phyloP scores from a whole-genome alignment of 1,140 invertebrate genomes.

The Helicoverpa armigera region DNA sequence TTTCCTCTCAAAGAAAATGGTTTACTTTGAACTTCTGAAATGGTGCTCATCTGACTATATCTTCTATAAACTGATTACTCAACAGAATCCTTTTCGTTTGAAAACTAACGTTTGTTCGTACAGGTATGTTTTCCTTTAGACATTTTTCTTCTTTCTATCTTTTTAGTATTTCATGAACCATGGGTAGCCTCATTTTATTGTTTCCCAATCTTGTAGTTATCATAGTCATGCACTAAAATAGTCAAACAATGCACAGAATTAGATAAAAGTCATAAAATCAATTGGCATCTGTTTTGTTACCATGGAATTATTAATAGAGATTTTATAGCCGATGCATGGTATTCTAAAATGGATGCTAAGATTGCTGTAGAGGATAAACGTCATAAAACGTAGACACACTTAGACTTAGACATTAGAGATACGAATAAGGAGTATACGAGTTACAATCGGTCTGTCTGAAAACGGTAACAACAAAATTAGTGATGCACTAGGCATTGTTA shows the following conservation, averaged over 20 bases:
- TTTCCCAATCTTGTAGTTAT: slow-evolving; percentile 1
- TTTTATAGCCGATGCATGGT: background rate
- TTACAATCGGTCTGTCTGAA: background rate
- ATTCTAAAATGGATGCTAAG: background rate
- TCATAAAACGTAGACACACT: background rate
- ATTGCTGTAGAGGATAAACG: background rate
- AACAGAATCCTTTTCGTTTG: background rate
- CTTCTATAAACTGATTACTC: background rate
- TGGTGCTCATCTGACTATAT: background rate
- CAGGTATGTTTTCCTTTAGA: background rate
- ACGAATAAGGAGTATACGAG: slow-evolving; percentile 18
- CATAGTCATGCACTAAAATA: background rate
- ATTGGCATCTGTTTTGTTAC: background rate
- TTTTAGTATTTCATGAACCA: slow-evolving; percentile 23
- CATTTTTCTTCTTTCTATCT: slow-evolving; percentile 21
- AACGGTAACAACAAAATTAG: slow-evolving; percentile 11
- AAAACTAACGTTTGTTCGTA: no score
- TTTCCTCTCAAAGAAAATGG: background rate
- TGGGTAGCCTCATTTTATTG: slow-evolving; percentile 19
- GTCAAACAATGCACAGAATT: background rate
- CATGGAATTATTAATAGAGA: background rate
- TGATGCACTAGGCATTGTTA: slow-evolving; percentile 24
- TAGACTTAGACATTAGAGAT: background rate
- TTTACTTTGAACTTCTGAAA: no score
- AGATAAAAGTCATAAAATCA: background rate